A percentile compares a stretch with the other conserved stretches of the same genome.
Conservation (phyloP, 1,140 invertebrate genomes). For the Platyura marginata region DNA sequence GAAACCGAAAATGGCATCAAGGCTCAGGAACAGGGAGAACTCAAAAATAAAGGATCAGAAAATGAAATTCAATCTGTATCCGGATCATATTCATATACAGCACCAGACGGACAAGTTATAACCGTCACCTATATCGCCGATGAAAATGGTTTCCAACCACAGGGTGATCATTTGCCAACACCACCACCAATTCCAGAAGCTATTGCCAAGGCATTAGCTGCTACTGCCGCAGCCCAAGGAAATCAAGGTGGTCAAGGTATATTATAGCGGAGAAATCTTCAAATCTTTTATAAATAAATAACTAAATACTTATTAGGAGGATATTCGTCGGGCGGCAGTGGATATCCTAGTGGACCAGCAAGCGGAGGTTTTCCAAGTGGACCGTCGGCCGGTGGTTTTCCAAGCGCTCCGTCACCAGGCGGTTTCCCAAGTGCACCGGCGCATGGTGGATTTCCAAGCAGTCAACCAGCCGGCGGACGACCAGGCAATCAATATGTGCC, state of each 20-base stretch:
- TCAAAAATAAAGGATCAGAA: slow-evolving; percentile 35
- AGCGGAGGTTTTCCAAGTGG: not conserved
- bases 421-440: not conserved
- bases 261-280: too few relatives aligned
- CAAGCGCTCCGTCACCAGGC: not conserved
- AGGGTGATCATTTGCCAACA: slow-evolving; percentile 40
- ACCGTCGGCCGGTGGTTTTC: not conserved
- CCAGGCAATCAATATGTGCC: not conserved
- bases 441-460: not conserved
- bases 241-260: not conserved
- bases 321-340: too few relatives aligned
- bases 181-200: slow-evolving; percentile 43
- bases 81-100: slow-evolving; percentile 49
- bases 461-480: not conserved
- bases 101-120: slow-evolving; percentile 52
- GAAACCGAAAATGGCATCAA: slow-evolving; percentile 47
- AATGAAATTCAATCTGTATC: slow-evolving; percentile 34
- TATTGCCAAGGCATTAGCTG: slow-evolving; percentile 20
- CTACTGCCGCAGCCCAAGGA: not conserved
- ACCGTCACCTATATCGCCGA: slow-evolving; percentile 49
- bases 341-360: not conserved
- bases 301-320: too few relatives aligned
- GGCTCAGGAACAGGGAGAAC: slow-evolving; percentile 42
- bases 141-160: slow-evolving; percentile 43
- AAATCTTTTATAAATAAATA: too few relatives aligned